These are phyloP conservation scores for Centruroides sculpturatus DNA, from an alignment of 1,140 invertebrate genomes.

Conservation along the genomic window DNA sequence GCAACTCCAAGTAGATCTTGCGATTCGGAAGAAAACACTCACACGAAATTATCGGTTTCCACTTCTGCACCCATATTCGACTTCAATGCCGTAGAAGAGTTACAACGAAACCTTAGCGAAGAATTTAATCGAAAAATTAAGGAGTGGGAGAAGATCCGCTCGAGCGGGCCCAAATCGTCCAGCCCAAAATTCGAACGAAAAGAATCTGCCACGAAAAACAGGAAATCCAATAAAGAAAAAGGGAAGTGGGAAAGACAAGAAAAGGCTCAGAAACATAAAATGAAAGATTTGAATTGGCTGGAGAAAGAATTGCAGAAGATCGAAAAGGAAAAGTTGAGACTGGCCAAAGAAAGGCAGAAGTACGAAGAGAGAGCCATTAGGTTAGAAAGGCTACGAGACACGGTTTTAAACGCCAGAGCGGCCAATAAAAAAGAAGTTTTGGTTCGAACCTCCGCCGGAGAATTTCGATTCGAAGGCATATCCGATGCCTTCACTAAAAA, in stretches of 20 bases:
- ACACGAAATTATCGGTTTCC: too few relatives aligned
- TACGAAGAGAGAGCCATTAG: slow-evolving; percentile 43
- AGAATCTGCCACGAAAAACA: too few relatives aligned
- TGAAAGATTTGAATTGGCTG: slow-evolving; percentile 38
- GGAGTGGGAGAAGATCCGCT: slow-evolving; percentile 47
- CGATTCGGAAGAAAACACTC: too few relatives aligned
- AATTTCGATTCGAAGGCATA: slow-evolving; percentile 68
- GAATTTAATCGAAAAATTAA: slow-evolving; percentile 55
- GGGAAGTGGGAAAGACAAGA: neutral
- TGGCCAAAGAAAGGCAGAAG: slow-evolving; percentile 43
- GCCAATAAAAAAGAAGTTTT: slow-evolving; percentile 50
- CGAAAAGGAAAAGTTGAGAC: slow-evolving; percentile 42
- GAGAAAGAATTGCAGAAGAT: slow-evolving; percentile 44
- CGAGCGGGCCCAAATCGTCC: neutral
- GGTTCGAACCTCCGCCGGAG: slow-evolving; percentile 60
- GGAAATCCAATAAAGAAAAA: neutral
- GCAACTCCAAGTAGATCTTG: too few relatives aligned
- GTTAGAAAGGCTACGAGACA: slow-evolving; percentile 42
- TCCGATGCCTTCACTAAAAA: slow-evolving; percentile 74
- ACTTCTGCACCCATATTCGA: too few relatives aligned
- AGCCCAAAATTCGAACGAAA: neutral
- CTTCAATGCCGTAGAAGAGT: slow-evolving; percentile 22
- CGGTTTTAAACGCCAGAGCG: slow-evolving; percentile 32
- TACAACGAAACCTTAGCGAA: slow-evolving; percentile 48
- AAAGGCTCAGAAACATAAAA: neutral